These are phyloP conservation scores for Hypocryptadius cinnamomeus DNA, from an alignment of 2,113 vertebrate genomes.

Conservation along the genomic window DNA sequence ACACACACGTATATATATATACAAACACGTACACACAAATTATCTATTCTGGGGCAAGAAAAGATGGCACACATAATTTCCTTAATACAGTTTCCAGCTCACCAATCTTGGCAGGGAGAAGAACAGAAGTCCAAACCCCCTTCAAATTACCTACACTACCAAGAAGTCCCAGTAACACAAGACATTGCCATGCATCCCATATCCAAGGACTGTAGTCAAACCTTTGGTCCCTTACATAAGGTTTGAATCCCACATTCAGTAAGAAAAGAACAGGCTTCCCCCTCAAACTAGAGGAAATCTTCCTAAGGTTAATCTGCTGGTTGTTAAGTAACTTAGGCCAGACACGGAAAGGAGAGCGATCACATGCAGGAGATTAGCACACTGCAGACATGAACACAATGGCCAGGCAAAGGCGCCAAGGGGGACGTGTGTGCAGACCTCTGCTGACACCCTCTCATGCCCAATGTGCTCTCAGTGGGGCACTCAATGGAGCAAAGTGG, in stretches of 20 bases:
- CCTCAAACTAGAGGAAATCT: background rate
- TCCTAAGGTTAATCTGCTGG: conserved; percentile 7
- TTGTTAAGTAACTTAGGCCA: conserved; percentile 29
- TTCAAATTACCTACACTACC: background rate
- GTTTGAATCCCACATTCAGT: background rate
- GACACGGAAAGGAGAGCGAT: background rate
- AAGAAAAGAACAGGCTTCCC: background rate
- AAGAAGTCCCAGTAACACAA: background rate
- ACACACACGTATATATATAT: background rate
- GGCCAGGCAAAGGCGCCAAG: background rate
- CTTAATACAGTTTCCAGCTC: background rate
- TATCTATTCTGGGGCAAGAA: background rate
- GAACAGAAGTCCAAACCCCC: background rate
- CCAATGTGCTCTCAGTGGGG: background rate
- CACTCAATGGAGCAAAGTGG: fast-evolving
- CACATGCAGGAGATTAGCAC: background rate
- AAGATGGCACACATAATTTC: background rate
- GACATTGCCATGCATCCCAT: background rate
- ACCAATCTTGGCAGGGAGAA: background rate
- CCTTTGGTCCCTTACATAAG: background rate
- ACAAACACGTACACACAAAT: fast-evolving
- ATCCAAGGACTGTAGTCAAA: background rate
- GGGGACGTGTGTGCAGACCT: fast-evolving
- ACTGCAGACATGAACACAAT: background rate
- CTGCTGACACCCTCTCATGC: background rate